Conservation (phyloP, 2,888 invertebrate species). For the Heliconius charithonia region DNA sequence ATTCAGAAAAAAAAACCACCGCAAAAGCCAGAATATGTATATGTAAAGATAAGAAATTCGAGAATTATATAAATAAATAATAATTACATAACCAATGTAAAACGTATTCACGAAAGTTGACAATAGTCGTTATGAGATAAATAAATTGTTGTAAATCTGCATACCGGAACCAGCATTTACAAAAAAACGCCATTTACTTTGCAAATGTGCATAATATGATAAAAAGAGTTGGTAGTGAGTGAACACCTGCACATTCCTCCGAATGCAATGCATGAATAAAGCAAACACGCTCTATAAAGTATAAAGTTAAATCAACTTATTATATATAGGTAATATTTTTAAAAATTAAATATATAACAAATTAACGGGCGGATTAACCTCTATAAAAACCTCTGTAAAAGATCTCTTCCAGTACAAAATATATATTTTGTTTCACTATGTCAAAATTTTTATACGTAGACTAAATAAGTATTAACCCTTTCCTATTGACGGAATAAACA, state of each 20-base stretch:
- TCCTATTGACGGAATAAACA: too few relatives aligned
- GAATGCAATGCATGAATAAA: neutral
- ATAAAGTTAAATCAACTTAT: neutral
- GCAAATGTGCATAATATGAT: conserved; percentile 16
- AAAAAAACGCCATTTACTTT: conserved; percentile 17
- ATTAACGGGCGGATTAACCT: too few relatives aligned
- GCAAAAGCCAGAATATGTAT: too few relatives aligned
- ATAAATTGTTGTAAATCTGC: conserved; percentile 10
- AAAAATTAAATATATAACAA: too few relatives aligned
- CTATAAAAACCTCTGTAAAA: too few relatives aligned
- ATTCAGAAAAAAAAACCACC: too few relatives aligned
- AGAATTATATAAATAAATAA: neutral
- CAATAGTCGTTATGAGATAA: conserved; percentile 1
- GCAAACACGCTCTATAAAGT: neutral
- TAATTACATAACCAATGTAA: neutral
- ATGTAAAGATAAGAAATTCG: too few relatives aligned
- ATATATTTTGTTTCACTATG: too few relatives aligned
- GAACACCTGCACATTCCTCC: conserved; percentile 35
- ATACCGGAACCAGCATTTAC: conserved; percentile 33
- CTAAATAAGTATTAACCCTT: too few relatives aligned
- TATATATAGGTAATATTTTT: too few relatives aligned
- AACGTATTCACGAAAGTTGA: neutral
- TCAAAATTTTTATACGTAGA: too few relatives aligned
- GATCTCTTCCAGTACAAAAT: too few relatives aligned
- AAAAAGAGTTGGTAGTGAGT: neutral